Conservation (phyloP, 2,888 invertebrate species). For the Stenotaenia linearis region DNA sequence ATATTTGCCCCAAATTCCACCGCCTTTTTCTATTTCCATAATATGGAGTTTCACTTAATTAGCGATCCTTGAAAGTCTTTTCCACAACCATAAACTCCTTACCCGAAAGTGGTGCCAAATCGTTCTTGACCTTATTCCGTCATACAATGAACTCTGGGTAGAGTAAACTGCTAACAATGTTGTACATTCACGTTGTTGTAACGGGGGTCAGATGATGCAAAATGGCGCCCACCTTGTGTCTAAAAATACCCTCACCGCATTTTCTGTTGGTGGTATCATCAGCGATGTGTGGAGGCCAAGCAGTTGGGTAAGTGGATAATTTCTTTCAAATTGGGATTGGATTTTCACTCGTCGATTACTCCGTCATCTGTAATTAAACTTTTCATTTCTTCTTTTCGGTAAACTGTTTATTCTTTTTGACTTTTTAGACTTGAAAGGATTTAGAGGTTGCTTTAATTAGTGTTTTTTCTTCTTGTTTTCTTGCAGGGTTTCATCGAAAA, state of each 20-base stretch:
- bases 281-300: not conserved
- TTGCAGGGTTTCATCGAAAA: not conserved
- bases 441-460: too few relatives aligned
- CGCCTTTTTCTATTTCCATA: not conserved
- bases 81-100: not conserved
- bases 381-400: not conserved
- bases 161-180: not conserved
- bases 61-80: not conserved
- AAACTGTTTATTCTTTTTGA: too few relatives aligned
- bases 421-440: too few relatives aligned
- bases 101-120: not conserved
- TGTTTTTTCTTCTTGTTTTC: not conserved
- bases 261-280: not conserved
- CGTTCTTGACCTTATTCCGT: not conserved
- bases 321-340: not conserved
- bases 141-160: not conserved
- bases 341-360: not conserved
- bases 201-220: not conserved
- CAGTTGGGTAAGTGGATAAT: not conserved
- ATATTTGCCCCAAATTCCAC: not conserved
- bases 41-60: not conserved
- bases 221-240: not conserved
- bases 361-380: not conserved
- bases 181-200: not conserved
- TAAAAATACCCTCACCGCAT: not conserved